Evolutionary conservation across 2,797 vertebrate genomes (phyloP), one percentile per base, ranked within the genome.

Genomic region (Lates japonicus): DNA sequence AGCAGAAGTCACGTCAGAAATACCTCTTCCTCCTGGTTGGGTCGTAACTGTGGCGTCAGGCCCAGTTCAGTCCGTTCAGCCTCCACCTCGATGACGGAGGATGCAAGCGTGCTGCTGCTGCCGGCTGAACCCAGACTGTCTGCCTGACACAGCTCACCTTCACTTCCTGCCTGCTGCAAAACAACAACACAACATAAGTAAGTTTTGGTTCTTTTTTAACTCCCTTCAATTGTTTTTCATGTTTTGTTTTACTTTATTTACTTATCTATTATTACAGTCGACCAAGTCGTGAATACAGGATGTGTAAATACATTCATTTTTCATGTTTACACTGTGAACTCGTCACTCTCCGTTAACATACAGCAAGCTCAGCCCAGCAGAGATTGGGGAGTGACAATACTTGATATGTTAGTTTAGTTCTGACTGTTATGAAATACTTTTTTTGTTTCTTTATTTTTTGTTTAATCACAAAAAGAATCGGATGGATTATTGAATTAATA

Each of bases 61-160:
- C 60, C 70, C 2, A 68, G 37, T 1, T 79, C 88, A 1, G 75
- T 75, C 14, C 2, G 63, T 19, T 93, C 86, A 0, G 88, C 78
- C 39, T 95, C 96, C 71, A 95, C 93, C 83, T 96, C 96, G 2
- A 94, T 88, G 64, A 95, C 84, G 1, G 93, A 95, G 1, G 96
- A 96, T 0, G 94, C 95, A 12, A 95, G 81, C 0, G 94, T 94
- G 68, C 94, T 93, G 78, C 92, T 85, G 87, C 95, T 95, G 64
- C 93, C 94, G 0, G 92, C 90, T 2, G 92, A 94, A 33, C 90
- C 89, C 80, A 95, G 76, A 31, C 91, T 61, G 64, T 94, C 94
- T 0, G 88, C 33, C 19, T 80, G 78, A 19, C 90, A 93, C 42
- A 97, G 92, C 62, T 96, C 95, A 1, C 95, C 95, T 13, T 97